Percentiles rank a stretch among this genome's conserved stretches.
These are phyloP conservation scores for Nothobranchius furzeri DNA, from an alignment of 2,113 vertebrate species.

Conservation along the genomic window DNA sequence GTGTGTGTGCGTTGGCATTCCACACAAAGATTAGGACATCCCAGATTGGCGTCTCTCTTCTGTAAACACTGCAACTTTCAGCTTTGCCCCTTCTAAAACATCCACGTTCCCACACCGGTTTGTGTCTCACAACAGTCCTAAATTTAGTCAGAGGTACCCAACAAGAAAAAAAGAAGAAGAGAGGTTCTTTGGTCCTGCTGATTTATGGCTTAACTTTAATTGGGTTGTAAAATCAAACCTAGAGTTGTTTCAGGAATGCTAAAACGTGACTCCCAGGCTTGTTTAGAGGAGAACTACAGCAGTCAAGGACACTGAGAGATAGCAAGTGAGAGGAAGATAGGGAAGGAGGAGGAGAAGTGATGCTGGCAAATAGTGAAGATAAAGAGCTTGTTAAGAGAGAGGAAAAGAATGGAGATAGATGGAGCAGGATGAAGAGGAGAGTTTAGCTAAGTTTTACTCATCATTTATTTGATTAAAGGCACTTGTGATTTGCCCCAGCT, in stretches of 20 bases:
- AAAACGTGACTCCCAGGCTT: constrained; percentile 72
- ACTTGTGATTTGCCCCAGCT: constrained; percentile 59
- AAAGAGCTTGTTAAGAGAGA: constrained; percentile 63
- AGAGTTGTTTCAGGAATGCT: constrained; percentile 79
- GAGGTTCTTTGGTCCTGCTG: constrained; percentile 32
- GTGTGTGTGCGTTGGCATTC: constrained; percentile 33
- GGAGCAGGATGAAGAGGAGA: constrained; percentile 22
- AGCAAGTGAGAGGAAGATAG: constrained; percentile 49
- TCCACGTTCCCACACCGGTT: constrained; percentile 60
- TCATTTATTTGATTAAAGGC: constrained; percentile 68
- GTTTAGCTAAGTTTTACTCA: constrained; percentile 52
- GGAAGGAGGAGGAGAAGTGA: constrained; percentile 37
- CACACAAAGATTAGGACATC: constrained; percentile 46
- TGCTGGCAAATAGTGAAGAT: constrained; percentile 49
- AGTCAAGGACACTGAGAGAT: constrained; percentile 74
- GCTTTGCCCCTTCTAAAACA: constrained; percentile 49
- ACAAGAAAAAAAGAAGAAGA: constrained; percentile 35
- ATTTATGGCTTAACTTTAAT: constrained; percentile 81
- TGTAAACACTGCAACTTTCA: constrained; percentile 56
- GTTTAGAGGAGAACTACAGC: constrained; percentile 74
- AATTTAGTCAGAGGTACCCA: constrained; percentile 50
- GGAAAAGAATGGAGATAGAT: constrained; percentile 56
- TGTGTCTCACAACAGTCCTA: constrained; percentile 51
- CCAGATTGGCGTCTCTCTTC: constrained; percentile 51
- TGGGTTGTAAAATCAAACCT: constrained; percentile 82